These are phyloP conservation scores for Tuta absoluta DNA, from an alignment of 2,888 invertebrate species.

Conservation along the genomic window DNA sequence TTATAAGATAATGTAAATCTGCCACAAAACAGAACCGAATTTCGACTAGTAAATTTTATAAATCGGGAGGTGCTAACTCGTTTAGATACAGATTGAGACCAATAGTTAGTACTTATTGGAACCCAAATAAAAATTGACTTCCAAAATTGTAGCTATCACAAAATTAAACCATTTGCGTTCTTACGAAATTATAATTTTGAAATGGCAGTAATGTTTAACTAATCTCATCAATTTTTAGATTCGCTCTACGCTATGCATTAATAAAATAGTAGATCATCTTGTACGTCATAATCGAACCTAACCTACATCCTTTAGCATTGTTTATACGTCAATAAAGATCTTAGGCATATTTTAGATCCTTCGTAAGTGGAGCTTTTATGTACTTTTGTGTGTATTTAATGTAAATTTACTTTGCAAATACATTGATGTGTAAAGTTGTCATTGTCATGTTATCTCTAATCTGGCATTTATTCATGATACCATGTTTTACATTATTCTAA, in stretches of 20 bases:
- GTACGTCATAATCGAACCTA: conserved; percentile 18
- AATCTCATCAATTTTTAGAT: conserved; percentile 23
- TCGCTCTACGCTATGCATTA: conserved; percentile 14
- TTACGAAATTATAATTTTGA: conserved; percentile 10
- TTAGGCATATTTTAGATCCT: conserved; percentile 44
- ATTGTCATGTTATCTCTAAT: conserved; percentile 41
- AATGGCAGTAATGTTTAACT: conserved; percentile 30
- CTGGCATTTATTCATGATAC: conserved; percentile 58
- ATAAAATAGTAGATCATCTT: conserved; percentile 23
- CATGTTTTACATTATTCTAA: conserved; percentile 27
- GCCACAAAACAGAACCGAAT: background rate
- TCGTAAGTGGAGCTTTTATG: conserved; percentile 49
- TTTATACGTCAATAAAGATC: conserved; percentile 7
- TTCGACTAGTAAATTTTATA: conserved; percentile 22
- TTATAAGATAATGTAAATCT: background rate
- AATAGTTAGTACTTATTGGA: conserved; percentile 15
- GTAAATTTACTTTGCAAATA: conserved; percentile 48
- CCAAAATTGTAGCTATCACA: background rate
- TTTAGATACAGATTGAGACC: conserved; percentile 13
- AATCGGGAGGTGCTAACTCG: conserved; percentile 42
- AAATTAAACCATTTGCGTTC: background rate
- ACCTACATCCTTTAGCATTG: conserved; percentile 16
- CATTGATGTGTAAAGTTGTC: conserved; percentile 32
- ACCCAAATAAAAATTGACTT: background rate
- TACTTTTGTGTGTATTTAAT: conserved; percentile 50